phyloP scores from a whole-genome alignment of 2,888 invertebrate genomes.

The Alloscopus bannaensis region DNA sequence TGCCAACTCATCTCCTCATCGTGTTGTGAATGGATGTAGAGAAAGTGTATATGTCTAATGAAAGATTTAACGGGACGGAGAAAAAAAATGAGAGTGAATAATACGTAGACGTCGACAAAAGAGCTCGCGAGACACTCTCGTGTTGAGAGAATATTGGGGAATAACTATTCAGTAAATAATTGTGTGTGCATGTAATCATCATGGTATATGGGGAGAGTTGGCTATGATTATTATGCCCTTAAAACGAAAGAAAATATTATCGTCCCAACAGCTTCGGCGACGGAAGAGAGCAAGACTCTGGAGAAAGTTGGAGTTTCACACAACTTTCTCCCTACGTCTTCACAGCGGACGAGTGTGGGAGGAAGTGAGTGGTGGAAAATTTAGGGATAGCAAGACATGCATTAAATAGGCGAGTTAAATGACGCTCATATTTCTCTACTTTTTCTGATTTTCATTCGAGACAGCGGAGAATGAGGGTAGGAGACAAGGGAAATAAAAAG shows the following conservation, averaged over 20 bases:
- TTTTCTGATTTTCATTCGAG: slow-evolving; percentile 5
- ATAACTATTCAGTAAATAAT: slow-evolving; percentile 18
- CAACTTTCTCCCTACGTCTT: neutral
- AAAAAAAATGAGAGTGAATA: no score
- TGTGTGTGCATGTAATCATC: slow-evolving; percentile 8
- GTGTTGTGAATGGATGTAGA: neutral
- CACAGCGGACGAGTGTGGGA: neutral
- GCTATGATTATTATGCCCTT: no score
- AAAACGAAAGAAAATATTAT: no score
- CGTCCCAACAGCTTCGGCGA: neutral
- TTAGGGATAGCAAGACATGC: neutral
- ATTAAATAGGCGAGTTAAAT: slow-evolving; percentile 6
- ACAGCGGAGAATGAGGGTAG: no score
- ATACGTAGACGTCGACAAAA: no score
- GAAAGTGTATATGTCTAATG: neutral
- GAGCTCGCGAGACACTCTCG: no score
- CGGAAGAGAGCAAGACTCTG: neutral
- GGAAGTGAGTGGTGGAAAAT: neutral
- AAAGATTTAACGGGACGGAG: slow-evolving; percentile 3
- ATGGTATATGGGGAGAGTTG: no score
- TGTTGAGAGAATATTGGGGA: neutral
- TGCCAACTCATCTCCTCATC: neutral
- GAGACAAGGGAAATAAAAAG: no score
- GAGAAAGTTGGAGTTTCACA: neutral
- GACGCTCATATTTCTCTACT: neutral